These are phyloP conservation scores for Gnathonemus longibarbis DNA, from an alignment of 2,113 vertebrate species.

Conservation along the genomic window DNA sequence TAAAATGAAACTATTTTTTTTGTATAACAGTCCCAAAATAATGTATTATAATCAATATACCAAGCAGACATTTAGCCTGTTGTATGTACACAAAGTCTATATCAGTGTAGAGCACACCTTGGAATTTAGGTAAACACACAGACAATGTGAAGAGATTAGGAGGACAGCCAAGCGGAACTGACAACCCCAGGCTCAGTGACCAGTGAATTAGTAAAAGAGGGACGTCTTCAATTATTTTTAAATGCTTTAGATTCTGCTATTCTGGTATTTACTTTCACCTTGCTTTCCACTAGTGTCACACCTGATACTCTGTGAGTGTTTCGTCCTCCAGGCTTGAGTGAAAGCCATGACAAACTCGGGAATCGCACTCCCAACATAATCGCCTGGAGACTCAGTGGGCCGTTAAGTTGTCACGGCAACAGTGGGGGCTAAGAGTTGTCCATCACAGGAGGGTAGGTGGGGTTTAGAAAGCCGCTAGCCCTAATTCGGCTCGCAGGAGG, in stretches of 20 bases:
- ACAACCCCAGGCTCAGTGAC: not conserved
- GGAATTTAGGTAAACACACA: not conserved
- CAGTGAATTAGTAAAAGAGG: not conserved
- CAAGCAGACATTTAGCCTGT: not conserved
- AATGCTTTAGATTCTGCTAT: not conserved
- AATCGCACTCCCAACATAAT: slow-evolving; percentile 31
- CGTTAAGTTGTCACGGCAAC: slow-evolving; percentile 36
- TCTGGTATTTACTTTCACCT: not conserved
- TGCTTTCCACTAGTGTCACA: not conserved
- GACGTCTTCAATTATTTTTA: not conserved
- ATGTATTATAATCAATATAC: not conserved
- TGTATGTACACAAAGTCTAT: not conserved
- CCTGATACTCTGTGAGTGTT: not conserved
- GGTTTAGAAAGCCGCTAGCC: slow-evolving; percentile 38
- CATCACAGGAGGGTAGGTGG: slow-evolving; percentile 32
- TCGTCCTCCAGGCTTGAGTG: slow-evolving; percentile 18
- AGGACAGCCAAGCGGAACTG: not conserved
- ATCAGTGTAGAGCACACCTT: not conserved
- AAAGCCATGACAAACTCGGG: not conserved
- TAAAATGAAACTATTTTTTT: not conserved
- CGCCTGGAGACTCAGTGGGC: slow-evolving; percentile 34
- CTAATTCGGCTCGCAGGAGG: slow-evolving; percentile 38
- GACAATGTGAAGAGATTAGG: not conserved
- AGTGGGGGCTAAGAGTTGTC: slow-evolving; percentile 42
- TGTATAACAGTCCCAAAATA: not conserved